Base-by-base conservation (phyloP, 2,888 invertebrate genomes). In the Melanostoma mellinum region DNA sequence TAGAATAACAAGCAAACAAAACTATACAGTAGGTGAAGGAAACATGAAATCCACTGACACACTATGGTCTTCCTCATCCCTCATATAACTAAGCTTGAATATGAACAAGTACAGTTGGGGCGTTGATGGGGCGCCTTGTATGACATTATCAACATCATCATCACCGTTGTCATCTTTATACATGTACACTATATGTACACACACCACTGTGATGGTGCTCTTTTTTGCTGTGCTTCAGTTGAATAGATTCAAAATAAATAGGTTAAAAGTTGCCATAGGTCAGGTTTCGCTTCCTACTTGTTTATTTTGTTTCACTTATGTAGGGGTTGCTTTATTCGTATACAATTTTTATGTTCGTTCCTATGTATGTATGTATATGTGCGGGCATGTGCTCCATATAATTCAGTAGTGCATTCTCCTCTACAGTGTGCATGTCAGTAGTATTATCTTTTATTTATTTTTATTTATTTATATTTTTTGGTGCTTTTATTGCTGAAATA, bases 211-310 rank as follows among this genome's bases (percentile, higher is more conserved):
- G 55, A 40, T 10, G 32, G 6, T 38, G 32, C 4, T 6, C 9
- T 50, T 8, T 60, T 9, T 44, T 58, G 52, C 8, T 33, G 40
- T 56, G 36, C 38, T 40, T 50, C 36, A 48, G 58, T 58, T 76
- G 58, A 61, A 74, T 36, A 50, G 75, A 80, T 65, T 76, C 69
- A 40, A 58, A 80, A 65, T 71, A 80, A 76, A 76, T 80, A 80
- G 75, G 80, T 76, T 80, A 71, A 80, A 76, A 80, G 76, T 80
- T 80, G 80, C 71, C 46, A 76, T 65, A 80, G 80, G 80, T 80
- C 76, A 76, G 76, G 60, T 76, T 71, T 80, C 44, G 71, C 76
- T 80, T 76, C 80, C 80, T 76, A 32, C 65, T 79, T 69, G 10
- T 79, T 35, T 56, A 20, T 48, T 71, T n/a, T 63, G 6, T 30